These are phyloP conservation scores for Hydropotes inermis DNA, from an alignment of 2,113 vertebrate genomes.

Conservation along the genomic window DNA sequence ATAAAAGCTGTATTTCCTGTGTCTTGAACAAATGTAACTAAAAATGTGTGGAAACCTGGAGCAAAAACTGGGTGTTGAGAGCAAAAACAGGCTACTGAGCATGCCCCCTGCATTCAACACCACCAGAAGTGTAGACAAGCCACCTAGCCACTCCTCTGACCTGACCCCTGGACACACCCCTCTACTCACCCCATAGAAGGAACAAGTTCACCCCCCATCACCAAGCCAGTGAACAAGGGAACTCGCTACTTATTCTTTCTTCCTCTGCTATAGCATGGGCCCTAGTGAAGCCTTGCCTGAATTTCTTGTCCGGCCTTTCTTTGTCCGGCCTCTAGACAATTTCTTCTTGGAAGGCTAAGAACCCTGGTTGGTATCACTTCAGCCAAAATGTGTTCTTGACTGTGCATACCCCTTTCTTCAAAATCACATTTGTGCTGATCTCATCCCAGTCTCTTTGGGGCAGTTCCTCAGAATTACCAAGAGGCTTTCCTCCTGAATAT, in stretches of 20 bases:
- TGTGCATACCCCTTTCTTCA: not conserved
- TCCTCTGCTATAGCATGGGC: not conserved
- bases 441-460: not conserved
- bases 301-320: not conserved
- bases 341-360: not conserved
- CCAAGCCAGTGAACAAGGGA: not conserved
- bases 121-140: not conserved
- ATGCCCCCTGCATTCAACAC: not conserved
- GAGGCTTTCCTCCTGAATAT: not conserved
- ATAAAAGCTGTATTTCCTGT: not conserved
- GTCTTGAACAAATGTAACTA: not conserved
- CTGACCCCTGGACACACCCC: not conserved
- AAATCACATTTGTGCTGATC: not conserved
- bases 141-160: not conserved
- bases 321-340: not conserved
- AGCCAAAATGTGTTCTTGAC: not conserved
- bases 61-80: not conserved
- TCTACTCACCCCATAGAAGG: not conserved
- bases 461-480: not conserved
- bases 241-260: not conserved
- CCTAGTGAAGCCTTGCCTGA: not conserved
- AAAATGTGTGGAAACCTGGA: not conserved
- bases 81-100: not conserved
- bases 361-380: not conserved
- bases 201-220: not conserved